Conservation (phyloP, 2,113 vertebrate genomes). For the Otus sunia region DNA sequence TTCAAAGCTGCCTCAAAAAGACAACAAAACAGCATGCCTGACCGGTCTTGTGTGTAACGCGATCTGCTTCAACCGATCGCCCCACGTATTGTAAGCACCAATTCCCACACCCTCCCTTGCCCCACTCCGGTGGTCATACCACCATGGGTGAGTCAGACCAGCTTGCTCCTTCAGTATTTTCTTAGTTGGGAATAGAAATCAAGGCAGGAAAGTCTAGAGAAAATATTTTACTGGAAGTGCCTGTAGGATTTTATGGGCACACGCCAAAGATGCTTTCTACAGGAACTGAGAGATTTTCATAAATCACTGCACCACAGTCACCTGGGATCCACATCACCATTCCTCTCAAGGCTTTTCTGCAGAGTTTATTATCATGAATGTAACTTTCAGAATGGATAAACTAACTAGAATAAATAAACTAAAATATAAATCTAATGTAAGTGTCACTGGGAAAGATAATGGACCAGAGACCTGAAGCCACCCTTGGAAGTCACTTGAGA, state of each 20-base stretch:
- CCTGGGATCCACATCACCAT: not conserved
- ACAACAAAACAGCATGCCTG: not conserved
- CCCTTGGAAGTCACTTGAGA: not conserved
- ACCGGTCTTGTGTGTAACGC: not conserved
- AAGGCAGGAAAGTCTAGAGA: not conserved
- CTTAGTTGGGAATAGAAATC: not conserved
- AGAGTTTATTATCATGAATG: not conserved
- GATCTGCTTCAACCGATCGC: not conserved
- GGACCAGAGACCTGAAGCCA: not conserved
- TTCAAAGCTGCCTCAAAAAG: not conserved
- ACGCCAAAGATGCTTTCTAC: not conserved
- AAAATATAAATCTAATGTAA: not conserved
- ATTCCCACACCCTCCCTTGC: not conserved
- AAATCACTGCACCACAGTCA: not conserved
- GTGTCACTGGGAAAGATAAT: not conserved
- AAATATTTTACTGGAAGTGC: not conserved
- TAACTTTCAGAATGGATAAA: not conserved
- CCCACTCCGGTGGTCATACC: not conserved
- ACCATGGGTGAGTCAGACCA: not conserved
- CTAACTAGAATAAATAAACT: not conserved
- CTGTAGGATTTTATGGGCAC: not conserved
- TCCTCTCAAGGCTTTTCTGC: not conserved
- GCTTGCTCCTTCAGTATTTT: not conserved
- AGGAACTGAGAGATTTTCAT: not conserved
- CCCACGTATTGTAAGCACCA: fast-evolving